A percentile compares a stretch with the other conserved stretches of the same genome.
phyloP scores from a whole-genome alignment of 2,113 vertebrate species.

The Crotalus tigris region DNA sequence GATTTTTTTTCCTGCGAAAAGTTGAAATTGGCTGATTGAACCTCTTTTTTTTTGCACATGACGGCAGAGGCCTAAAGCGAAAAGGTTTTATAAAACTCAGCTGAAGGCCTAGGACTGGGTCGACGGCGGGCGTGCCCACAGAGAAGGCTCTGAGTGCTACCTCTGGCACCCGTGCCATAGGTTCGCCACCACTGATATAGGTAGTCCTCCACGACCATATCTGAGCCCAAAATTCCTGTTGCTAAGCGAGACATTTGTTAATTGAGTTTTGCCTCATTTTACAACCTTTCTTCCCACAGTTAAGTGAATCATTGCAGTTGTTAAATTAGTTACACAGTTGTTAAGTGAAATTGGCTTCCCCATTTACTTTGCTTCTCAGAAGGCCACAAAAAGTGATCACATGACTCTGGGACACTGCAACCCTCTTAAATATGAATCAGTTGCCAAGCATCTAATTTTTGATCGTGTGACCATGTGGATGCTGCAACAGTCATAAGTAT shows the following conservation, averaged over 20 bases:
- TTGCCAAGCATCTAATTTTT: background rate
- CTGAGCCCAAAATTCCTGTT: background rate
- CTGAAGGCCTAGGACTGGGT: no score
- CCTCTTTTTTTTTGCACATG: no score
- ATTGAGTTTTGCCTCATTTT: background rate
- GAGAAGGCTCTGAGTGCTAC: no score
- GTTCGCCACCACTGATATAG: background rate
- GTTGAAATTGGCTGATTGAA: no score
- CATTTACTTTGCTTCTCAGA: background rate
- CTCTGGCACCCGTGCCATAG: no score
- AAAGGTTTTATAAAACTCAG: no score
- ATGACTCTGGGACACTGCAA: background rate
- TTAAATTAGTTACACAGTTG: background rate
- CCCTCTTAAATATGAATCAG: background rate
- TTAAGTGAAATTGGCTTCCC: background rate
- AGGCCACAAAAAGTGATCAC: background rate
- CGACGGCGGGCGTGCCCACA: no score
- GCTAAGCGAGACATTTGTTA: background rate
- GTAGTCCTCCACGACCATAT: background rate
- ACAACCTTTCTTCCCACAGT: background rate
- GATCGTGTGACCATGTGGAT: background rate
- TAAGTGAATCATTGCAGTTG: background rate
- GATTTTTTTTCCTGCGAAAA: no score
- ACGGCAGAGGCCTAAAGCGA: no score
- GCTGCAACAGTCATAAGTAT: background rate